Conservation (phyloP, 2,888 invertebrate genomes). For the Ischnura elegans region DNA sequence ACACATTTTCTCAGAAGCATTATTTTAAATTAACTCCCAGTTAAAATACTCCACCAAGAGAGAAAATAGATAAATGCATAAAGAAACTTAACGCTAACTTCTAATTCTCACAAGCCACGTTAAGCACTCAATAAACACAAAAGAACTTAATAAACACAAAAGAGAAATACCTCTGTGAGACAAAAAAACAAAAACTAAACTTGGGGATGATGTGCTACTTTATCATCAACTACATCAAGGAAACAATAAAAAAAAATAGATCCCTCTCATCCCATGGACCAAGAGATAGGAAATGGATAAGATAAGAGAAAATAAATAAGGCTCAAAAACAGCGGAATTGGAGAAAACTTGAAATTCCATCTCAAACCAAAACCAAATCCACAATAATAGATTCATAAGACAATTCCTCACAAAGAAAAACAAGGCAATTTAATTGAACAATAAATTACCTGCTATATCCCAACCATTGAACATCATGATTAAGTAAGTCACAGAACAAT, state of each 20-base stretch:
- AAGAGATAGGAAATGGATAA: background rate
- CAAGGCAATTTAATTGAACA: no score
- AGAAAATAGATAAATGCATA: no score
- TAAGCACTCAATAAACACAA: no score
- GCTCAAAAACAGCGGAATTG: background rate
- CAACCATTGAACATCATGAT: no score
- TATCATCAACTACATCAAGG: background rate
- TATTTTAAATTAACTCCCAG: no score
- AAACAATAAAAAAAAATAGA: background rate
- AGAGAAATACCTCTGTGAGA: no score
- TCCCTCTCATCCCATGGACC: background rate
- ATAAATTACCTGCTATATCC: no score
- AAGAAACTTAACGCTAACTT: background rate
- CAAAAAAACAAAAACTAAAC: no score
- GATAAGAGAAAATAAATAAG: background rate
- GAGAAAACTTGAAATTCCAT: background rate
- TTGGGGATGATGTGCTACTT: background rate
- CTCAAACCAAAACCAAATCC: background rate
- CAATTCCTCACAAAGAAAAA: background rate
- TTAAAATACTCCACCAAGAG: no score
- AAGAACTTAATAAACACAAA: no score
- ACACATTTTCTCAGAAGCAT: background rate
- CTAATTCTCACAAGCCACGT: background rate
- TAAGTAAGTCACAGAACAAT: no score
- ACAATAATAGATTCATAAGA: background rate